phyloP scores from a whole-genome alignment of 2,113 vertebrate genomes.

The Seriola rivoliana region DNA sequence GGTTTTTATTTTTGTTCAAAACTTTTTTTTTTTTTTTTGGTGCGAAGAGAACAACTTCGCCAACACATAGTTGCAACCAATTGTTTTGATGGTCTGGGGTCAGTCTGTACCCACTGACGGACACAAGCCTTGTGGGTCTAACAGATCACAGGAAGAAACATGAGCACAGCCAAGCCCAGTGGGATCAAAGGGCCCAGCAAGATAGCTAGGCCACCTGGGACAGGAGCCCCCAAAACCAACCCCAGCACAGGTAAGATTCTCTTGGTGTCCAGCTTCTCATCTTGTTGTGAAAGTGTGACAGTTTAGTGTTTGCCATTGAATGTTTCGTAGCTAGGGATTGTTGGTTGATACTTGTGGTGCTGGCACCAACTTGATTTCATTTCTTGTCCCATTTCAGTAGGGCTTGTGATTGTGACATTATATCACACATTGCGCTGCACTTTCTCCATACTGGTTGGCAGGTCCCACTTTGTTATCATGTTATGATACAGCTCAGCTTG shows the following conservation, averaged over 20 bases:
- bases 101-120: conserved; percentile 61
- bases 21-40: conserved; percentile 29
- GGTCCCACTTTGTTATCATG: too few species aligned
- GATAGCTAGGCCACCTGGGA: conserved; percentile 87
- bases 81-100: conserved; percentile 79
- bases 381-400: not conserved
- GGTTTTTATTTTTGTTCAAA: conserved; percentile 50
- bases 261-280: not conserved
- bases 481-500: too few species aligned
- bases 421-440: not conserved
- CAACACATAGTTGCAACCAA: conserved; percentile 35
- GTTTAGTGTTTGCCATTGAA: too few species aligned
- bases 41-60: conserved; percentile 28
- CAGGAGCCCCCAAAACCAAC: conserved; percentile 84
- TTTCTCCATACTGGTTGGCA: not conserved
- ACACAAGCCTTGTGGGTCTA: conserved; percentile 63
- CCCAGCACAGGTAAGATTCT: conserved; percentile 82
- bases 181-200: conserved; percentile 96
- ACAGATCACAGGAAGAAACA: conserved; percentile 78
- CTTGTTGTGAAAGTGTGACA: not conserved
- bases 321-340: too few species aligned
- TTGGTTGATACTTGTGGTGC: too few species aligned
- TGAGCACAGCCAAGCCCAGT: conserved; percentile 95
- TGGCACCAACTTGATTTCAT: too few species aligned
- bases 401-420: not conserved